A percentile compares a stretch with the other conserved stretches of the same genome.
These are phyloP conservation scores for Zenarchopterus dispar DNA, from an alignment of 2,797 vertebrate species.

Conservation along the genomic window DNA sequence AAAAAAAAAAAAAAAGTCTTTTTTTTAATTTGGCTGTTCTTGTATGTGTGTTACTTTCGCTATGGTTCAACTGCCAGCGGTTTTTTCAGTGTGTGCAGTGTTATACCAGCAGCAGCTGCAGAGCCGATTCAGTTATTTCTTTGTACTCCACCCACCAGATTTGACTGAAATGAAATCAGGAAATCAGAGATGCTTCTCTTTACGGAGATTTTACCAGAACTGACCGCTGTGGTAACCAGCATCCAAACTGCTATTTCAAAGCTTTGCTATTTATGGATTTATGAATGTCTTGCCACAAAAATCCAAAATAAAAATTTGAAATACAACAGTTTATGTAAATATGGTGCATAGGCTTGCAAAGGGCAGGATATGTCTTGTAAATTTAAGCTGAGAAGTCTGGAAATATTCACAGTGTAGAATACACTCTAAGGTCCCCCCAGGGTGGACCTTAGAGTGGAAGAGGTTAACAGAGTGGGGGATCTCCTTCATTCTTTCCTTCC, in stretches of 20 bases:
- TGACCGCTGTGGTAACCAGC: neutral
- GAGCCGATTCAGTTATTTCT: neutral
- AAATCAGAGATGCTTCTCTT: neutral
- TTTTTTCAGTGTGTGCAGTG: neutral
- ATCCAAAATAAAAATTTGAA: neutral
- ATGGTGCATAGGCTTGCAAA: no score
- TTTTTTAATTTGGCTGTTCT: no score
- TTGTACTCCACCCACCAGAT: neutral
- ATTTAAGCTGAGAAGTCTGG: neutral
- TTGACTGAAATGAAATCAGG: neutral
- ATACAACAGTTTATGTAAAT: no score
- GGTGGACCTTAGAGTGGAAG: no score
- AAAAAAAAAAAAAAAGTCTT: no score
- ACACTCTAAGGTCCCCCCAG: no score
- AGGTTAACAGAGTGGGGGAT: no score
- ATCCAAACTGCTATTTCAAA: neutral
- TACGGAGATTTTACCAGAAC: neutral
- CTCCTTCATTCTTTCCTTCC: no score
- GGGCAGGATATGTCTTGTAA: no score
- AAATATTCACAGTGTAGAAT: no score
- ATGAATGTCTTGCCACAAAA: neutral
- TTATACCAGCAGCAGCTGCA: neutral
- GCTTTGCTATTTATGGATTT: neutral
- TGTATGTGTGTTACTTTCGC: no score
- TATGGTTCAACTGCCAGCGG: no score